Conservation (phyloP, 2,888 invertebrate genomes). For the Cremastinae sp. region DNA sequence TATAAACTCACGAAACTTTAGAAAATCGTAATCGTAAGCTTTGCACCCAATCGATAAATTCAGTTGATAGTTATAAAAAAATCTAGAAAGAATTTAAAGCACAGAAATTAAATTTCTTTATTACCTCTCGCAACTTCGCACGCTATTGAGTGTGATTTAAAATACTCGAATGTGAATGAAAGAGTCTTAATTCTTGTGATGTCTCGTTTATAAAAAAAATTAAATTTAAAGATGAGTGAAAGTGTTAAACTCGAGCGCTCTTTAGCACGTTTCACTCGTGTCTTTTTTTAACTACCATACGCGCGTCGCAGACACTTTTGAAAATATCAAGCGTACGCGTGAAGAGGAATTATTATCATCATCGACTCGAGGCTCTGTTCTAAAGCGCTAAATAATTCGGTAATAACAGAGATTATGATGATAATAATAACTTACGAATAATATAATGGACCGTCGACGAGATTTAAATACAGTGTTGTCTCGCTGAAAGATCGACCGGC, state of each 20-base stretch:
- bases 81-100: too few relatives aligned
- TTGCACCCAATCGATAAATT: too few relatives aligned
- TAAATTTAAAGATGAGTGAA: conserved; percentile 34
- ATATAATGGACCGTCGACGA: not conserved
- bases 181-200: conserved; percentile 1
- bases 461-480: not conserved
- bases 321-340: conserved; percentile 9
- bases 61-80: too few relatives aligned
- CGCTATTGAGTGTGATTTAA: conserved; percentile 4
- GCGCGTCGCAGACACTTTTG: not conserved
- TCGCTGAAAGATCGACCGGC: too few relatives aligned
- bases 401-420: not conserved
- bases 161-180: conserved; percentile 13
- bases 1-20: too few relatives aligned
- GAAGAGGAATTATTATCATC: conserved; percentile 18
- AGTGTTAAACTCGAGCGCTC: conserved; percentile 31
- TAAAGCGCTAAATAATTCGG: not conserved
- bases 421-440: not conserved
- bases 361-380: not conserved
- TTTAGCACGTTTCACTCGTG: not conserved
- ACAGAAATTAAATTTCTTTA: too few relatives aligned
- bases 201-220: not conserved
- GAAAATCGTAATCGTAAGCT: too few relatives aligned
- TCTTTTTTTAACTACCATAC: not conserved
- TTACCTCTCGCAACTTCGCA: too few relatives aligned